These are phyloP conservation scores for Hiodon tergisus DNA, from an alignment of 2,113 vertebrate genomes.

Conservation along the genomic window DNA sequence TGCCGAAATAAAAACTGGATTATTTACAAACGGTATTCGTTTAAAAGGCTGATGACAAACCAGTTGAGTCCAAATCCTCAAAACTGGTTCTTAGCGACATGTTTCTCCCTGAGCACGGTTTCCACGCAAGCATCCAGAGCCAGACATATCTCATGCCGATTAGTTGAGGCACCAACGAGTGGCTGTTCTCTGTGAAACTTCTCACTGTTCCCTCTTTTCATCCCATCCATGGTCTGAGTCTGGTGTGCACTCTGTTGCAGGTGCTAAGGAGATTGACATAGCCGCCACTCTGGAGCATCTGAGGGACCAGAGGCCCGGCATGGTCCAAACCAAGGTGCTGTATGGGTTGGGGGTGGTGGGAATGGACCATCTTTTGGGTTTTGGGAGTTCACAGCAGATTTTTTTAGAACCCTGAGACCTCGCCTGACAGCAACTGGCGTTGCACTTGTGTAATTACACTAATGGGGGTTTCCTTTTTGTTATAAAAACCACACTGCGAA, in stretches of 20 bases:
- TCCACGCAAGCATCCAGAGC: background rate
- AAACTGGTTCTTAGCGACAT: background rate
- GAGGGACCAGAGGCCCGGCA: constrained; percentile 89
- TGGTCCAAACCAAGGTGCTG: constrained; percentile 97
- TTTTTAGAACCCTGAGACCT: no score
- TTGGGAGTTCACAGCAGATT: no score
- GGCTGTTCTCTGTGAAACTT: no score
- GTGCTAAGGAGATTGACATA: constrained; percentile 98
- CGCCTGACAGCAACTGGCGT: no score
- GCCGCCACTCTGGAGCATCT: constrained; percentile 96
- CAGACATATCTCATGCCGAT: background rate
- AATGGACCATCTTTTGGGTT: background rate
- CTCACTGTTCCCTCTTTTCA: no score
- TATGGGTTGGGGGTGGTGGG: background rate
- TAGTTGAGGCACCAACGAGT: background rate
- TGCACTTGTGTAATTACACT: no score
- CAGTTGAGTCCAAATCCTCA: no score
- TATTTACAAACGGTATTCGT: background rate
- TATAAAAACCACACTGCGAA: no score
- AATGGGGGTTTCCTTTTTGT: no score
- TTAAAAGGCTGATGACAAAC: no score
- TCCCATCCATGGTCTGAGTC: background rate
- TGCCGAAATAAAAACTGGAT: background rate
- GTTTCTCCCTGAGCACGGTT: background rate
- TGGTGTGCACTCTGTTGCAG: constrained; percentile 67